A percentile compares a stretch with the other conserved stretches of the same genome.
These are phyloP conservation scores for Condylura cristata DNA, from an alignment of 2,113 vertebrate species.

Conservation along the genomic window DNA sequence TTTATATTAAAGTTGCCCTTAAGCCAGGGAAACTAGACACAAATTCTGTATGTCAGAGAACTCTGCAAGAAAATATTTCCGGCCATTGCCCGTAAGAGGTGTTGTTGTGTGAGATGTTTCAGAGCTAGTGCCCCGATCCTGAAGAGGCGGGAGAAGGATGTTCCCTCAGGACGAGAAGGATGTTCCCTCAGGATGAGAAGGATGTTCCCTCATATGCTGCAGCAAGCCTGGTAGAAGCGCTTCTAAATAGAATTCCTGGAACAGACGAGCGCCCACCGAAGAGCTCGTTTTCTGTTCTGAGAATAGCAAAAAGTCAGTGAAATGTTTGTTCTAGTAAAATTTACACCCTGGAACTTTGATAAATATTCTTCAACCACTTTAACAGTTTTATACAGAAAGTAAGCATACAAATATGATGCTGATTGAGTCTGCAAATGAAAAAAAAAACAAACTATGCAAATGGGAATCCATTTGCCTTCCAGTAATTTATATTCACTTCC, in stretches of 20 bases:
- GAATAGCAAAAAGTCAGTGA: background rate
- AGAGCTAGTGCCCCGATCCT: background rate
- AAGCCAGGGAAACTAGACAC: background rate
- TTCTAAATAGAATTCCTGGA: background rate
- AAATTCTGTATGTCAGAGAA: background rate
- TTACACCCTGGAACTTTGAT: constrained; percentile 38
- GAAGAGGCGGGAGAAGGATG: background rate
- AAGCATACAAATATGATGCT: background rate
- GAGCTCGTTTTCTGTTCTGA: background rate
- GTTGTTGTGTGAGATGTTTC: background rate
- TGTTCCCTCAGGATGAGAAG: background rate
- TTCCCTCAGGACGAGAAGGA: background rate
- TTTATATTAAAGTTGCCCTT: background rate
- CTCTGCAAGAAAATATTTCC: background rate
- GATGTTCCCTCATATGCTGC: background rate
- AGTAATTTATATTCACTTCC: constrained; percentile 51
- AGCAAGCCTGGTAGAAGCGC: no score
- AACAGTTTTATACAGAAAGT: constrained; percentile 39
- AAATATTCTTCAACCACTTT: background rate
- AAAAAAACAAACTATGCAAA: constrained; percentile 36
- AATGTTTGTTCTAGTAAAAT: background rate
- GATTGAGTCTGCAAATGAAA: constrained; percentile 23
- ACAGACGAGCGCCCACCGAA: background rate
- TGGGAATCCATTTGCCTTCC: constrained; percentile 28
- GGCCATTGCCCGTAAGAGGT: background rate